These are phyloP conservation scores for Tetrao urogallus DNA, from an alignment of 2,113 vertebrate genomes.

Conservation along the genomic window DNA sequence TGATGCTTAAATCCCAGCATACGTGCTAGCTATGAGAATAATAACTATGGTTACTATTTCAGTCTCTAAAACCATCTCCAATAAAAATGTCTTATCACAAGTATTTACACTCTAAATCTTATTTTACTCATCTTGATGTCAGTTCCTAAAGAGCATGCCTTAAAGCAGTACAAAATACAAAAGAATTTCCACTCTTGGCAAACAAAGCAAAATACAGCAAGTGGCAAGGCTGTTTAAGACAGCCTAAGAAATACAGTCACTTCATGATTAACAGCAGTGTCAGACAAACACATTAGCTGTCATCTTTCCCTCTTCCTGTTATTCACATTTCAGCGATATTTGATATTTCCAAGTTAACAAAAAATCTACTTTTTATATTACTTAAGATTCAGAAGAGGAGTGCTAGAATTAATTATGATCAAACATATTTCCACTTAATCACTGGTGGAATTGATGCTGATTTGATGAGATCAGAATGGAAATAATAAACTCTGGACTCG, in stretches of 20 bases:
- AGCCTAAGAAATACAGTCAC: background rate
- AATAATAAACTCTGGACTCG: slow-evolving; percentile 3
- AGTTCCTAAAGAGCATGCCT: background rate
- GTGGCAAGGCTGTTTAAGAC: background rate
- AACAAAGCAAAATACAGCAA: background rate
- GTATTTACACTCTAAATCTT: background rate
- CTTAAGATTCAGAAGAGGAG: slow-evolving; percentile 12
- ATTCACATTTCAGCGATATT: slow-evolving; percentile 6
- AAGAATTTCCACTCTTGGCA: background rate
- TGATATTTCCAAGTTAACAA: background rate
- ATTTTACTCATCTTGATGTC: background rate
- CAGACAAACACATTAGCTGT: background rate
- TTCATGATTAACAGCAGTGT: slow-evolving; percentile 1
- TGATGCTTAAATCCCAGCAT: background rate
- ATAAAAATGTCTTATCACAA: background rate
- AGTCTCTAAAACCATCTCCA: background rate
- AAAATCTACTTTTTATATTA: background rate
- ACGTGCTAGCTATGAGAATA: background rate
- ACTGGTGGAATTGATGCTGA: background rate
- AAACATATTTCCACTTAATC: slow-evolving; percentile 17
- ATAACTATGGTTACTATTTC: background rate
- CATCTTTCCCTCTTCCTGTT: slow-evolving; percentile 1
- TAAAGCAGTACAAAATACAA: background rate
- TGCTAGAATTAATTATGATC: background rate
- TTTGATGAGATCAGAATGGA: slow-evolving; percentile 8